phyloP scores from a whole-genome alignment of 2,888 invertebrate species.

The Achlya flavicornis region DNA sequence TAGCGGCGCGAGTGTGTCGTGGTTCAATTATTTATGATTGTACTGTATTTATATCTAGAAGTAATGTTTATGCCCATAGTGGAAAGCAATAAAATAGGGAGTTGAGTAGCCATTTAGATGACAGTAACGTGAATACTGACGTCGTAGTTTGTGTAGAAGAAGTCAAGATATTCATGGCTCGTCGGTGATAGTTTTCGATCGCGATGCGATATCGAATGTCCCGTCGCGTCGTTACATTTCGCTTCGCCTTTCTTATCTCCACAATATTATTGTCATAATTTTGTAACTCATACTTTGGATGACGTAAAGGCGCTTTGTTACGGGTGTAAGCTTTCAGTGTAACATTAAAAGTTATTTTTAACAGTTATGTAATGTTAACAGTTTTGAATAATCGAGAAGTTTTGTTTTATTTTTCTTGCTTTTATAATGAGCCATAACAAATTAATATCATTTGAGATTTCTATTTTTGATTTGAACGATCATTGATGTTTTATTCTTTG shows the following conservation, averaged over 20 bases:
- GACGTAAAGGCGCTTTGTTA: conserved; percentile 4
- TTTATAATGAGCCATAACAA: not conserved
- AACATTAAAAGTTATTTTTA: conserved; percentile 2
- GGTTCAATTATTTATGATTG: conserved; percentile 5
- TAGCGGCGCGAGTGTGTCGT: not conserved
- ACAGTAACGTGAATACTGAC: conserved; percentile 15
- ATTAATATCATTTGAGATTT: not conserved
- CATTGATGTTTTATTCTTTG: not conserved
- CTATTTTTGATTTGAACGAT: not conserved
- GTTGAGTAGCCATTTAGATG: conserved; percentile 9
- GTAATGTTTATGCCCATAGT: not conserved
- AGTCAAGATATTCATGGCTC: conserved; percentile 16
- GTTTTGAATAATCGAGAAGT: not conserved
- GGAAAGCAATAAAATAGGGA: not conserved
- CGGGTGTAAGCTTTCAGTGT: conserved; percentile 7
- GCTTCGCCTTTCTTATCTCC: conserved; percentile 12
- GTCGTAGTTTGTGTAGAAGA: conserved; percentile 14
- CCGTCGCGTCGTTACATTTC: conserved; percentile 10
- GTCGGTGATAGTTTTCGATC: conserved; percentile 21
- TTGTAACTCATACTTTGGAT: conserved; percentile 11
- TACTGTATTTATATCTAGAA: conserved; percentile 1
- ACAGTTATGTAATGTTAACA: conserved; percentile 6
- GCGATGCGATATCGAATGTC: conserved; percentile 20
- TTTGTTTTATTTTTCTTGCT: conserved; percentile 2
- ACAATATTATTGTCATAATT: conserved; percentile 14